Percentiles rank a stretch among this genome's conserved stretches.
phyloP scores from a whole-genome alignment of 1,140 invertebrate genomes.

The Piezodorus guildinii region DNA sequence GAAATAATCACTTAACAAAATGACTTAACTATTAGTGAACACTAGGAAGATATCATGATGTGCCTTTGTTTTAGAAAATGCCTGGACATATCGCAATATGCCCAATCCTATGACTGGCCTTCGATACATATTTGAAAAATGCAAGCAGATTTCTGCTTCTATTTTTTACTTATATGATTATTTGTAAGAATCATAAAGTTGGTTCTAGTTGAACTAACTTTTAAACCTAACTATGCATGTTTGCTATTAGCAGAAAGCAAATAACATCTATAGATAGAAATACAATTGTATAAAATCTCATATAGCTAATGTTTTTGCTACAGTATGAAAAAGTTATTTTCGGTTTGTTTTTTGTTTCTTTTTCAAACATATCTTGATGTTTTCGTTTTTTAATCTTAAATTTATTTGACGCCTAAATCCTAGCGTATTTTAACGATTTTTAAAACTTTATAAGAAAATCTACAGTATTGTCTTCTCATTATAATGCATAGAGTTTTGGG shows the following conservation, averaged over 20 bases:
- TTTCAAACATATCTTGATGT: constrained; percentile 9
- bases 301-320: constrained; percentile 11
- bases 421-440: constrained; percentile 19
- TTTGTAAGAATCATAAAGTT: neutral
- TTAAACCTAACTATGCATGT: constrained; percentile 11
- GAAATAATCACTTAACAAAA: no score
- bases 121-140: no score
- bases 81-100: no score
- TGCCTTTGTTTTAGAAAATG: no score
- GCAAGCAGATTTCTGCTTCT: neutral
- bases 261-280: constrained; percentile 23
- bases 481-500: constrained; percentile 14
- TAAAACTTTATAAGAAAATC: constrained; percentile 21
- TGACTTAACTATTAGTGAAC: no score
- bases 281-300: constrained; percentile 23
- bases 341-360: neutral
- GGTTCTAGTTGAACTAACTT: constrained; percentile 10
- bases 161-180: constrained; percentile 4
- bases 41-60: no score
- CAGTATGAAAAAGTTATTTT: constrained; percentile 19
- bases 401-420: constrained; percentile 22
- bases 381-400: constrained; percentile 15
- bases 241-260: constrained; percentile 16
- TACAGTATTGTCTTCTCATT: constrained; percentile 24
- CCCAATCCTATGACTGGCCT: no score